Conservation (phyloP, 2,888 invertebrate species). For the Dynastes tityus region DNA sequence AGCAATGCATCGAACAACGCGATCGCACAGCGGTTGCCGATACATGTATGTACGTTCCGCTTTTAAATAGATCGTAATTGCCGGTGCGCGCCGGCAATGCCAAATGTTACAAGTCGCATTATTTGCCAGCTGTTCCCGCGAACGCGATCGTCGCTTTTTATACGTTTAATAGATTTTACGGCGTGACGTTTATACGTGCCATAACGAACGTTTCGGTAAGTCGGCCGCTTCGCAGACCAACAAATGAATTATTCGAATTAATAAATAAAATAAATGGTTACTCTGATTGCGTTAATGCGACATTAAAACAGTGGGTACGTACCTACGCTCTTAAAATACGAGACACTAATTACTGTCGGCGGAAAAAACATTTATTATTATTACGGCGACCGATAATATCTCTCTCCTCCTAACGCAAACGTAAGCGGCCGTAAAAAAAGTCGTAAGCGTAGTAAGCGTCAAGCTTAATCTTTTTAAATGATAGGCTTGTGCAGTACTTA, state of each 20-base stretch:
- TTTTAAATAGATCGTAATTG: slow-evolving; percentile 34
- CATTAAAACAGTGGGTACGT: slow-evolving; percentile 19
- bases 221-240: background rate
- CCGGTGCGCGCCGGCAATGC: slow-evolving; percentile 3
- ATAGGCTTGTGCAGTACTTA: background rate
- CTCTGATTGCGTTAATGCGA: slow-evolving; percentile 27
- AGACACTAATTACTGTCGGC: slow-evolving; percentile 17
- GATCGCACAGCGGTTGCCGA: no score
- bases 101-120: slow-evolving; percentile 24
- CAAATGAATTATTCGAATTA: slow-evolving; percentile 32
- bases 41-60: background rate
- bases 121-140: slow-evolving; percentile 23
- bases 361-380: slow-evolving; percentile 16
- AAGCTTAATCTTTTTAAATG: slow-evolving; percentile 10
- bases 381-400: slow-evolving; percentile 8
- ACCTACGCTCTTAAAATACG: slow-evolving; percentile 15
- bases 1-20: no score
- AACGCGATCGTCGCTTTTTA: slow-evolving; percentile 3
- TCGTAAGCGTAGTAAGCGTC: background rate
- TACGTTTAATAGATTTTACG: slow-evolving; percentile 23
- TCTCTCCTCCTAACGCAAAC: background rate
- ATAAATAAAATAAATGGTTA: slow-evolving; percentile 29
- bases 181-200: slow-evolving; percentile 25
- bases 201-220: background rate
- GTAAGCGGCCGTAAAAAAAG: slow-evolving; percentile 3